phyloP scores from a whole-genome alignment of 1,140 invertebrate species.

The Drosophila mauritiana region DNA sequence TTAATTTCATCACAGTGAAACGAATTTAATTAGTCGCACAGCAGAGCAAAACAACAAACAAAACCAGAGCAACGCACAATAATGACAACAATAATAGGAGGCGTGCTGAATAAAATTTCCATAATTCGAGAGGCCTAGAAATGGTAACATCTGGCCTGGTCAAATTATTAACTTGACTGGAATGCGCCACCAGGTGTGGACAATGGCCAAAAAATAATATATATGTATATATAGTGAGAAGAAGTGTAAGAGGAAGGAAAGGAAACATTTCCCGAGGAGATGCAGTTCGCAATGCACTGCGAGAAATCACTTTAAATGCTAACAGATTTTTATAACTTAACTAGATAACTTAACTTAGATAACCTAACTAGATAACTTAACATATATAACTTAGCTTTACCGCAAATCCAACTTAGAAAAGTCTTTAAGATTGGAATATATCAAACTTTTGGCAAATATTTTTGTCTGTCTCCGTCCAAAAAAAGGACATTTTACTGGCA shows the following conservation, averaged over 20 bases:
- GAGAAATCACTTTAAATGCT: too few species aligned
- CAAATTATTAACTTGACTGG: constrained; percentile 38
- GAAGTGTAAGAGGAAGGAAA: not conserved
- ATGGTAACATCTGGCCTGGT: constrained; percentile 23
- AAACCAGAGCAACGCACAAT: not conserved
- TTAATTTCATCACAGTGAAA: constrained; percentile 75
- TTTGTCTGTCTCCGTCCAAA: not conserved
- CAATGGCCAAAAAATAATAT: constrained; percentile 10
- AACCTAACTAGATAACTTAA: too few species aligned
- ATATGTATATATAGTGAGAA: too few species aligned
- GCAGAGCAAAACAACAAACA: not conserved
- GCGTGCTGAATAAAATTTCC: constrained; percentile 56
- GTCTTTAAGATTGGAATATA: too few species aligned
- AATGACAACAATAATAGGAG: constrained; percentile 33
- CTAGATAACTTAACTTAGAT: too few species aligned
- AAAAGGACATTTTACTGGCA: constrained; percentile 42
- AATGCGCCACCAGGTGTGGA: constrained; percentile 30
- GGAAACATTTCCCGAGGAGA: not conserved
- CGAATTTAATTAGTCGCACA: constrained; percentile 67
- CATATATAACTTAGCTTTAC: too few species aligned
- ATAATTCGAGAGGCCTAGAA: constrained; percentile 37
- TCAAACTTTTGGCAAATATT: not conserved
- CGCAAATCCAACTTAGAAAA: not conserved
- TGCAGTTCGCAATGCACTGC: not conserved
- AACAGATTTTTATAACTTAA: too few species aligned